These are phyloP conservation scores for Troglohyphantes excavatus DNA, from an alignment of 2,888 invertebrate genomes.

Conservation along the genomic window DNA sequence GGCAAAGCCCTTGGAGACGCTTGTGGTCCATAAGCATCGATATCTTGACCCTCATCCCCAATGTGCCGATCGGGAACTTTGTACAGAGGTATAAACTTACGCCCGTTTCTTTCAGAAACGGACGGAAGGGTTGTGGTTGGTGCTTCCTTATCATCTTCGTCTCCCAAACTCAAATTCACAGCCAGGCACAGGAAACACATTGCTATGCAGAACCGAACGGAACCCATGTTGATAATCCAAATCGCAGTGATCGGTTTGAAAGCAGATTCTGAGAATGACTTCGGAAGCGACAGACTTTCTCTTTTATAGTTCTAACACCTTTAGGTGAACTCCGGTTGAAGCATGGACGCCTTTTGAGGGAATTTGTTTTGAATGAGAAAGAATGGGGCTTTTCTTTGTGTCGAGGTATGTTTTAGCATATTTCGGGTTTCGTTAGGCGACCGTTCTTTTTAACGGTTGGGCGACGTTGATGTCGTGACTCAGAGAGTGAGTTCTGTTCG, in stretches of 20 bases:
- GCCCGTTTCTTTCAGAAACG: slow-evolving; percentile 21
- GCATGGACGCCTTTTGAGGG: not conserved
- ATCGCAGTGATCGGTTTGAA: not conserved
- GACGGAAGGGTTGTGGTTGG: slow-evolving; percentile 4
- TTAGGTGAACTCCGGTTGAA: slow-evolving; percentile 27
- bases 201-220: not conserved
- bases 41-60: not conserved
- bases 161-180: not conserved
- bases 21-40: not conserved
- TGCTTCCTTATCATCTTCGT: not conserved
- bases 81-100: slow-evolving; percentile 42
- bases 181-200: slow-evolving; percentile 11
- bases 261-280: slow-evolving; percentile 23
- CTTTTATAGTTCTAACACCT: slow-evolving; percentile 43
- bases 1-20: slow-evolving; percentile 14
- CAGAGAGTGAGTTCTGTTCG: not conserved
- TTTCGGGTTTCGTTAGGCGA: slow-evolving; percentile 20
- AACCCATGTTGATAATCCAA: slow-evolving; percentile 41
- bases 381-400: slow-evolving; percentile 28
- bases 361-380: slow-evolving; percentile 59
- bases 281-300: slow-evolving; percentile 18
- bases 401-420: slow-evolving; percentile 55
- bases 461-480: not conserved
- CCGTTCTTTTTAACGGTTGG: slow-evolving; percentile 21
- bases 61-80: slow-evolving; percentile 10